Percentiles rank a stretch among this genome's conserved stretches.
phyloP scores from a whole-genome alignment of 1,140 invertebrate species.

The Cataglyphis hispanica region DNA sequence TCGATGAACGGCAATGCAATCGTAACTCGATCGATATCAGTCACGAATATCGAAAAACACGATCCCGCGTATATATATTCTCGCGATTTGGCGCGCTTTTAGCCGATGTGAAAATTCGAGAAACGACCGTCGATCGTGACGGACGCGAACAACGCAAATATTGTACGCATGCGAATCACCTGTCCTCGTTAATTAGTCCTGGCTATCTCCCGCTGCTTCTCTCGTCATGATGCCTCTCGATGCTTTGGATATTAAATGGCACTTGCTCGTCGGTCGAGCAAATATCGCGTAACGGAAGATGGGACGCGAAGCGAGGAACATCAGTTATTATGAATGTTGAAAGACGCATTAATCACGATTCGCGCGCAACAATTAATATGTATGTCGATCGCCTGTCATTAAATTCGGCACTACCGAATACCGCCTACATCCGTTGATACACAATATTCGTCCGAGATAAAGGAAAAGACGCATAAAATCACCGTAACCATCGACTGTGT shows the following conservation, averaged over 20 bases:
- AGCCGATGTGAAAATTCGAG: slow-evolving; percentile 19
- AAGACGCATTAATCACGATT: not conserved
- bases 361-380: no score
- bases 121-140: slow-evolving; percentile 21
- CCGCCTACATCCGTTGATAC: not conserved
- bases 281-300: not conserved
- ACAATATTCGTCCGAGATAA: not conserved
- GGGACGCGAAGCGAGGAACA: not conserved
- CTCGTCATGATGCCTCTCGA: not conserved
- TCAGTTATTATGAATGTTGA: not conserved
- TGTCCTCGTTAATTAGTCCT: slow-evolving; percentile 10
- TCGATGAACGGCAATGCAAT: not conserved
- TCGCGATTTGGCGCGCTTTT: not conserved
- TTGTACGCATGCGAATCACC: slow-evolving; percentile 5
- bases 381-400: not conserved
- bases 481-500: no score
- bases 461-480: no score
- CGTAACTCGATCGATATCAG: slow-evolving; percentile 30
- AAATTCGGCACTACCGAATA: not conserved
- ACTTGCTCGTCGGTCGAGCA: not conserved
- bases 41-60: slow-evolving; percentile 38
- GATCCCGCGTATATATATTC: not conserved
- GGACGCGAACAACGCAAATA: not conserved
- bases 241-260: slow-evolving; percentile 1
- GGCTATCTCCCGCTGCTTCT: not conserved